Base-by-base conservation (phyloP, 2,888 invertebrate genomes). In the Oegoconia quadripuncta region DNA sequence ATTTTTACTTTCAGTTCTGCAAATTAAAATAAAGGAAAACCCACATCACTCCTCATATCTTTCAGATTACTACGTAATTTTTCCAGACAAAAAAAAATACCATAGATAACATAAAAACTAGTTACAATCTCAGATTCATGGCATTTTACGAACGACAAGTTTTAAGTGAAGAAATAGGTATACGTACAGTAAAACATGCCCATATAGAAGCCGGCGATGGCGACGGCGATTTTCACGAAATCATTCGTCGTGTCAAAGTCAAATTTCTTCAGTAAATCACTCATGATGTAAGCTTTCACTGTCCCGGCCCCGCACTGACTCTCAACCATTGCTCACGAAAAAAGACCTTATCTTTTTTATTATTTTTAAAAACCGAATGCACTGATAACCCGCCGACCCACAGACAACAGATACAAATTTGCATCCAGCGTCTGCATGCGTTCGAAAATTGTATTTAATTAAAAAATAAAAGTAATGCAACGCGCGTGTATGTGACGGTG, bases 241-340 rank as follows among this genome's bases (percentile, higher is more conserved):
- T 84, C 83, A 50, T 75, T 80, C 13, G 72, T 74, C 1, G 73
- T 68, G 25, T 82, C 78, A 29, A 72, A 62, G 51, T 83, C 74
- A 30, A 83, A 75, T 49, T 74, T 84, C 59, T 79, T 81, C 61
- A 83, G 63, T 32, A 84, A 48, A 56, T 84, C 83, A 76, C 86
- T 86, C 86, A 86, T 86, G 64, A 84, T 83, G 79, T 74, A 81
- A 46, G 77, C 73, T 65, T 78, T 84, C 52, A 76, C 71, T 34
- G 72, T 70, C 47, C 77, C 52, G 42, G 75, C 74, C 46, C 59
- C 73, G 46, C 84, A 87, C 78, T 82, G 75, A 56, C 55, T 73
- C 59, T 86, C 75, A 46, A 76, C 82, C 84, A 87, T 84, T 37
- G 55, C 64, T 50, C 44, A 55, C 55, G 35, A 52, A 45, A 50